Evolutionary conservation across 2,113 vertebrate species (phyloP), one percentile per base, ranked within the genome.

Genomic region (Amazona vittata): DNA sequence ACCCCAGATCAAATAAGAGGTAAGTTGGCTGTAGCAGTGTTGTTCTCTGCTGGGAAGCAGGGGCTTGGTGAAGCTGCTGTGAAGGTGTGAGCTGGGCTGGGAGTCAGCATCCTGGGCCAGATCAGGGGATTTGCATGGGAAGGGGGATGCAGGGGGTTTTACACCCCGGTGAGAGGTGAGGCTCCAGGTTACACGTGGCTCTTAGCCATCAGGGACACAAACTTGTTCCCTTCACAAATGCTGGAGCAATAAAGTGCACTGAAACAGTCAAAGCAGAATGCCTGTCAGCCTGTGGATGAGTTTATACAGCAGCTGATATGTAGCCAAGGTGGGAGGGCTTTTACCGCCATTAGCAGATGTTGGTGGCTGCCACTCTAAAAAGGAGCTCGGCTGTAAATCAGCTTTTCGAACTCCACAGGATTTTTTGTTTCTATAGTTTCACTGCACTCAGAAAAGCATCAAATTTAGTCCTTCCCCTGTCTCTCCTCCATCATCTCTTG

Each of bases 281-380:
- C 68, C 59, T 74, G 83, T 93, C 79, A 89, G 91, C 60, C 81
- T 63, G 59, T 2, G 5, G 83, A 78, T 46, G 73, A 47, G 86
- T 93, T 86, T 86, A 14, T 92, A 67, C 55, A 50, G 91, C 50
- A 82, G 69, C 29, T 94, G 91, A 60, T 75, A 22, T 15, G 59
- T 25, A 94, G 91, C 83, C 93, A 91, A 81, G 65, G 73, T 59
- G 83, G 73, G 80, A 95, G 68, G 80, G 67, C 68, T 92, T 77
- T 50, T 83, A 64, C 76, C 86, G 64, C 83, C 77, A 71, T 89
- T 83, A 94, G 83, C 95, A 96, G 78, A 82, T 87, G 83, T 80
- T 94, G 95, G 75, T 90, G 90, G 79, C 86, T 93, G 86, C 83
- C 79, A 74, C 86, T 94, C 86, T 85, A 70, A 85, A 86, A 74